Evolutionary conservation across 2,113 vertebrate genomes (phyloP), one percentile per base, ranked within the genome.

Genomic region (Myiozetetes cayanensis): DNA sequence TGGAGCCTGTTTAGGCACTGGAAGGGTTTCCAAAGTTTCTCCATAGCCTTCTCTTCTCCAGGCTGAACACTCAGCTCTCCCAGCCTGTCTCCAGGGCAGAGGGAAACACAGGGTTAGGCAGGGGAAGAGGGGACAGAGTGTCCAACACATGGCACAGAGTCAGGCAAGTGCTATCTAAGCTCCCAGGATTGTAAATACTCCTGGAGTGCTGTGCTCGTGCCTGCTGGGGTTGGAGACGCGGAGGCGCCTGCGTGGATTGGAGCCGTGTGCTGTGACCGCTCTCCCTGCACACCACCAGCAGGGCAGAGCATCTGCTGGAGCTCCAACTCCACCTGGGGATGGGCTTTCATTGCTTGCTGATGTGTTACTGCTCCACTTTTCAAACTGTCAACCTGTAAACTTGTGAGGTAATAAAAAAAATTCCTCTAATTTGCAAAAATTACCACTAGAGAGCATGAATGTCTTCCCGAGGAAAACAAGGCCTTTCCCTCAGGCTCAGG

Each of bases 191-290:
- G 78, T 62, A 89, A 73, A 74, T 30, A 80, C n/a, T 44, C 28
- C 41, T 24, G 3, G 20, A 89, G 92, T 8, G 56, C 35, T 37
- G 44, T 2, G 7, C 3, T 0, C 2, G 11, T 72, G 56, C 58
- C 52, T 1, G 0, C 2, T 2, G 8, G 59, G 33, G 44, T 8
- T 14, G 46, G n/a, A 80, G 78, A n/a, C 52, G 30, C 0, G 3
- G 15, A 28, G 75, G 67, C 27, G n/a, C 66, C 58, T 2, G 46
- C 2, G 2, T 2, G 12, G 66, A 0, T 4, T 3, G 7, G 43
- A 9, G 56, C 75, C 0, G 1, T 1, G 2, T 20, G 63, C 9
- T 10, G 28, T 13, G 6, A 14, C 58, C 11, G 0, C 62, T 47
- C 12, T 4, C 52, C 44, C 39, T 15, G 35, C 53, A 4, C 61